Evolutionary conservation across 2,888 invertebrate genomes (phyloP), one percentile per base, ranked within the genome.

Genomic region (Choreutis nemorana): DNA sequence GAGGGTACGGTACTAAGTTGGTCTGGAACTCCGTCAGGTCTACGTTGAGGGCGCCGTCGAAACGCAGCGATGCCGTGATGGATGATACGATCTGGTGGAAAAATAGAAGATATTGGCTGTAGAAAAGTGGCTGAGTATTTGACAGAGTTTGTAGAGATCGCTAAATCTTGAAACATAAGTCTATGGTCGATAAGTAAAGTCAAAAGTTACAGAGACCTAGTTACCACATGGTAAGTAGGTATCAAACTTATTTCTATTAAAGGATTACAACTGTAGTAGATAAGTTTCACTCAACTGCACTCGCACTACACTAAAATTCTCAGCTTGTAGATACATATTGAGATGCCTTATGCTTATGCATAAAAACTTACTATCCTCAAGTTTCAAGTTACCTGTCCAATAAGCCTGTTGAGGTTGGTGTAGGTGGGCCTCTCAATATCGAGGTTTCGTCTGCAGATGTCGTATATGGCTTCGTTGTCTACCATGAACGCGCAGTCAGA

Each of bases 1-100:
- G 87, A 3, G 96, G 96, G 72, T 96, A 95, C 29, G 96, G 96
- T 48, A 95, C 93, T 81, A 93, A 75, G 73, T 92, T 92, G 35
- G 93, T 93, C 77, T 95, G 94, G 83, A 95, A 95, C 78, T 95
- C 94, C 14, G 93, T 94, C 41, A 95, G 82, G 75, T 95, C 94
- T 32, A 95, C 94, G 71, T 95, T 95, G 35, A 94, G 83, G 7
- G 94, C 94, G 45, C 94, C 94, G 67, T 92, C 94, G 73, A 95
- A 95, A 31, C 94, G 87, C 20, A 95, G 82, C 1, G 94, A 94
- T 1, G 95, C 94, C 1, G 94, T 95, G 50, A 95, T 94, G n/a
- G 93, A 91, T 2, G 87, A 94, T 8, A 91, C 95, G 51, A 97
- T 94, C 83, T 91, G 84, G 2, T 34, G 38, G 20, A 22, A 14